Evolutionary conservation across 2,888 invertebrate genomes (phyloP).

Genomic region (Spatulosminthurus flaviceps): DNA sequence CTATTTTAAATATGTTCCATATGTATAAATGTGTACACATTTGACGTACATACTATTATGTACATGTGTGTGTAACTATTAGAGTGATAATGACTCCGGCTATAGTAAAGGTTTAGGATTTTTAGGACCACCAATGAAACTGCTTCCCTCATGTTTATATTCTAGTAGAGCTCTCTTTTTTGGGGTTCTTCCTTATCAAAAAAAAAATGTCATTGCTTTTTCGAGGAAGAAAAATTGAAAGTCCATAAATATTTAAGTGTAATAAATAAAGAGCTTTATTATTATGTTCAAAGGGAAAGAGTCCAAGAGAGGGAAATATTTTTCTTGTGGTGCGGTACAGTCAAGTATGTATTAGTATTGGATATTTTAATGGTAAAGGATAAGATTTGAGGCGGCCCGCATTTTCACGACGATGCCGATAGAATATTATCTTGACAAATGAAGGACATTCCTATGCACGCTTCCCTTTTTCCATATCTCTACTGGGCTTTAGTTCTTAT

Average conservation of each 20-base stretch:
- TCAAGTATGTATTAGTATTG: neutral
- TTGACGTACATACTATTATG: too few species aligned
- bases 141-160: too few species aligned
- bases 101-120: too few species aligned
- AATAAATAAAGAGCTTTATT: neutral
- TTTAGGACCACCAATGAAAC: too few species aligned
- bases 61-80: too few species aligned
- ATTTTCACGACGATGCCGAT: neutral
- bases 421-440: slow-evolving; percentile 16
- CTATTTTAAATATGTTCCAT: too few species aligned
- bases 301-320: neutral
- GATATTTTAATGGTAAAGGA: neutral
- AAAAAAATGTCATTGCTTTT: neutral
- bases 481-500: too few species aligned
- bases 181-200: slow-evolving; percentile 20
- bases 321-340: neutral
- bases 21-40: too few species aligned
- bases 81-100: too few species aligned
- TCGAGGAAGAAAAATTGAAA: slow-evolving; percentile 1
- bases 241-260: neutral
- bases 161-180: too few species aligned
- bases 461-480: too few species aligned
- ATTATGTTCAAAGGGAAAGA: neutral
- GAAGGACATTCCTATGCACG: neutral
- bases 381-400: neutral